Evolutionary conservation across 2,888 invertebrate genomes (phyloP), one percentile per base, ranked within the genome.

Genomic region (Lithodes maja): DNA sequence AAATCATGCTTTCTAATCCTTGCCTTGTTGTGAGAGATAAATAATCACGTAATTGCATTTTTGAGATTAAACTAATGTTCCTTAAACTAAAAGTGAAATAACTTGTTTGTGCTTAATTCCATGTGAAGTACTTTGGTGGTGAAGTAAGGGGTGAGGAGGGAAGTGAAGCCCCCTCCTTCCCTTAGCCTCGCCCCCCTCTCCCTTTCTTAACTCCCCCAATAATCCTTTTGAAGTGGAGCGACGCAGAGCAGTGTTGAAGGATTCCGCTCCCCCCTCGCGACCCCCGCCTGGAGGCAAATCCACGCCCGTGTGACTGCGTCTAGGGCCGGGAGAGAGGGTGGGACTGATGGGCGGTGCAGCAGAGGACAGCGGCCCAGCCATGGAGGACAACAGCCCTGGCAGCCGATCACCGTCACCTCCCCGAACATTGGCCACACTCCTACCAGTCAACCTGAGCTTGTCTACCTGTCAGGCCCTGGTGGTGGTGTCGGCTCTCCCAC

Each of bases 371-470:
- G 69, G 82, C 80, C 74, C 78, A 61, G 79, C 49, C 81, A 90
- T 90, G 90, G 90, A 90, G 84, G 87, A 87, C 61, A 33, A 33
- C 33, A 78, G 81, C 53, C 85, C 91, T n/a, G 89, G 83, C 77
- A 86, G 80, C 69, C 86, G 89, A 77, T 84, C 90, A 33, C 90
- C 90, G 50, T 91, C 91, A 61, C 91, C 91, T 52, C 90, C 91
- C n/a, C 91, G 84, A 50, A 84, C 91, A 12, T 69, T 91, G 54
- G 91, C 90, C 79, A 90, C 91, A 12, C 90, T 91, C 33, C 88
- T 91, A 15, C 91, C 91, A 9, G 91, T 91, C 68, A 91, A 91
- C 86, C 90, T 91, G n/a, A 91, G 91, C 80, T 84, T 90, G 71
- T 52, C 87, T 55, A 90, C 90, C 71, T 71, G 88, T 53, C 85